Evolutionary conservation across 2,797 vertebrate genomes (phyloP).

Genomic region (Antennarius maculatus): DNA sequence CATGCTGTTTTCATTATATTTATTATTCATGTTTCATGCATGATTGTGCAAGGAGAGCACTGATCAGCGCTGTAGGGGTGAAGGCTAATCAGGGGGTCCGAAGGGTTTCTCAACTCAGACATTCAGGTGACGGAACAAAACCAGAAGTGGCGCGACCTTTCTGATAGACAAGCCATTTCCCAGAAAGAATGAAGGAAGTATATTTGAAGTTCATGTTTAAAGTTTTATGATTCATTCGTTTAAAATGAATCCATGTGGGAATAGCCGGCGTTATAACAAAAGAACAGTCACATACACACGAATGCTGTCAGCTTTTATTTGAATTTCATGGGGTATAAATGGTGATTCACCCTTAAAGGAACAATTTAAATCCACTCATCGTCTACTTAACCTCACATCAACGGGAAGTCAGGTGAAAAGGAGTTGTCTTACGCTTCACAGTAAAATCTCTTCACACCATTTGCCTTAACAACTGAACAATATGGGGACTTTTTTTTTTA

Average conservation of each 20-base stretch:
- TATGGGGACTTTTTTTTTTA: no score
- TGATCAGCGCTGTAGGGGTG: slow-evolving; percentile 61
- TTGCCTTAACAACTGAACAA: no score
- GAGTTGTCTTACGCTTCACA: no score
- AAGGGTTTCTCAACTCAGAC: slow-evolving; percentile 52
- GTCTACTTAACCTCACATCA: no score
- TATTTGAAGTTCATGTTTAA: slow-evolving; percentile 21
- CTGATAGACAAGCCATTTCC: slow-evolving; percentile 26
- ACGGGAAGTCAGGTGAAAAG: no score
- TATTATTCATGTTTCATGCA: slow-evolving; percentile 80
- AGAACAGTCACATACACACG: slow-evolving; percentile 34
- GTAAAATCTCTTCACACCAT: no score
- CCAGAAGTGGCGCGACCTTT: slow-evolving; percentile 54
- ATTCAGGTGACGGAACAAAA: slow-evolving; percentile 41
- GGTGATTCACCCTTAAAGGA: slow-evolving; percentile 7
- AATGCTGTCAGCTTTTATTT: slow-evolving; percentile 35
- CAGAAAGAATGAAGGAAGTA: slow-evolving; percentile 29
- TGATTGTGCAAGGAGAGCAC: slow-evolving; percentile 66
- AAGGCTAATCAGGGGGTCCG: slow-evolving; percentile 58
- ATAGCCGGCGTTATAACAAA: slow-evolving; percentile 39
- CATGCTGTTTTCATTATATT: slow-evolving; percentile 77
- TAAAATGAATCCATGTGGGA: slow-evolving; percentile 16
- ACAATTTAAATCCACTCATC: no score
- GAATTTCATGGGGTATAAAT: slow-evolving; percentile 19
- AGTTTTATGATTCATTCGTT: slow-evolving; percentile 39